Evolutionary conservation across 2,888 invertebrate species (phyloP), one percentile per base, ranked within the genome.

Genomic region (Drosophila mercatorum): DNA sequence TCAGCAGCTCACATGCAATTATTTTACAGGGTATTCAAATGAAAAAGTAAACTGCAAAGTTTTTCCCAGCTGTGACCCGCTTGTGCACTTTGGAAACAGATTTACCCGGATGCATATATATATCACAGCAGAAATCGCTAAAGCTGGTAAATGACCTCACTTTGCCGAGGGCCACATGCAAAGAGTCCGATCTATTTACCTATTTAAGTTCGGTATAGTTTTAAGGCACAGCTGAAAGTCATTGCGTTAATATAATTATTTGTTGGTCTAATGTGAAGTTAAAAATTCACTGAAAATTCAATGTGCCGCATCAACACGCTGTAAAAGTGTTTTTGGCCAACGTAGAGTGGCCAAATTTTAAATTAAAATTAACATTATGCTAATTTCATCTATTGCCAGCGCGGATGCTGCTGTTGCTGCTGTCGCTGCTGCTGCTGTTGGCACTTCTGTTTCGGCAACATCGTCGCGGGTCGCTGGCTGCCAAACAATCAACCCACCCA

Each of bases 281-380:
- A 52, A 17, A 55, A 76, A 59, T 51, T 38, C 62, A 64, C 68
- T 46, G 66, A 74, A 69, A 75, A 80, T 83, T 89, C 75, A 88
- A 85, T 89, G 90, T 88, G 80, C 67, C 88, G 83, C 90, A 84
- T 84, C 89, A 84, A 89, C 84, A 89, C 90, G 80, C 82, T 76
- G 83, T 85, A 72, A 85, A 85, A 80, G 75, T 82, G 72, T 72
- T 80, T 71, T 64, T 75, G 85, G 88, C 88, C 82, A 84, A 69
- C 75, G 85, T 73, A 66, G 88, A 78, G 86, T 82, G 90, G 88
- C 88, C 72, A 88, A 85, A 88, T 83, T 89, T 89, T 75, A 85
- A 85, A 84, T 84, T 89, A 89, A 84, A 84, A 84, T 89, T 82
- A 84, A 89, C 88, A 85, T 84, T 84, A 84, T 89, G 84, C 84